Evolutionary conservation across 2,888 invertebrate species (phyloP), one percentile per base, ranked within the genome.

Genomic region (Phortica magna): DNA sequence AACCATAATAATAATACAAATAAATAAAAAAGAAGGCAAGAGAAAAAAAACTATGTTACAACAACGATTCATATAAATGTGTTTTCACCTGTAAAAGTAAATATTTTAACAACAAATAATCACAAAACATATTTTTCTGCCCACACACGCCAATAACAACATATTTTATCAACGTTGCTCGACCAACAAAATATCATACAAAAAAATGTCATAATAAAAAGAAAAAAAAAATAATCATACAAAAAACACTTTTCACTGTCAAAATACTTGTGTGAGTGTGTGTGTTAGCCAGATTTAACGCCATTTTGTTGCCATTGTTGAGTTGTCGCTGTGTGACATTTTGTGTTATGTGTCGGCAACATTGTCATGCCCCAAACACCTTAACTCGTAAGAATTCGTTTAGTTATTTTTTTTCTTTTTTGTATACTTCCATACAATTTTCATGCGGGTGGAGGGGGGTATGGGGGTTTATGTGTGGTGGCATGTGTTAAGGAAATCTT

Each of bases 241-340:
- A 75, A 70, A 55, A 74, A 73, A 77, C 81, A 78, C 77, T 76
- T 84, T 83, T 84, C 85, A 84, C 84, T 87, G 87, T 88, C 87
- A 83, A 81, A 79, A 79, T 78, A 79, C 43, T 17, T 68, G 80
- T 68, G 1, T 74, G 39, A 53, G 53, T 64, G 17, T 48, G 43
- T 48, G 12, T 74, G 42, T 48, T 64, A 31, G 41, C 78, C 79
- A 80, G 82, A 81, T 80, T 80, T 83, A 85, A 83, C 83, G 78
- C 79, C 81, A 77, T 79, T 83, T 79, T 68, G 74, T 73, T 79
- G 72, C 73, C 55, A 12, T 70, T 76, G 71, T 78, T 68, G 78
- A 68, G 65, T 75, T 75, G 72, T 73, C 68, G 57, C 75, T 75
- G 61, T 77, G 22, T 77, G 75, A 73, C 73, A 68, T 75, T 75